Conservation (phyloP, 2,797 vertebrate genomes). For the Sciaenops ocellatus region DNA sequence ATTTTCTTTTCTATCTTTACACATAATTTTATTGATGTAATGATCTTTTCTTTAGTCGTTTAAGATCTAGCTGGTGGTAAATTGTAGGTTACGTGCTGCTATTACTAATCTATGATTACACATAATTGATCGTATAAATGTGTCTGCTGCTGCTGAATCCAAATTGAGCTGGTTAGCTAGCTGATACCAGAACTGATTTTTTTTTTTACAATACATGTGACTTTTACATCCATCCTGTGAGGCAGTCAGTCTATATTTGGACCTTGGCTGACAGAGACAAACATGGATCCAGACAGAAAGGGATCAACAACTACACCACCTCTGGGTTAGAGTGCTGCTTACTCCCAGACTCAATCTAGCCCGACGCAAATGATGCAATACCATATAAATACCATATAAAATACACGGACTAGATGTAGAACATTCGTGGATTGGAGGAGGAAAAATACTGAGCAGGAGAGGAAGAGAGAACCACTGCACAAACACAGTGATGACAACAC, state of each 20-base stretch:
- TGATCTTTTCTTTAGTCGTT: background rate
- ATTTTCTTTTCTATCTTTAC: background rate
- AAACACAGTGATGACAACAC: constrained; percentile 81
- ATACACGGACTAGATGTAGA: constrained; percentile 45
- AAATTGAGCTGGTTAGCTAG: constrained; percentile 17
- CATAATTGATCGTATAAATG: background rate
- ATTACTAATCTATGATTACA: constrained; percentile 13
- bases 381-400: constrained; percentile 35
- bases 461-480: constrained; percentile 78
- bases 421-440: constrained; percentile 50
- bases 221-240: constrained; percentile 29
- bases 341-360: constrained; percentile 10
- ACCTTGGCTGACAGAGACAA: constrained; percentile 41
- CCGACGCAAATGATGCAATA: constrained; percentile 13
- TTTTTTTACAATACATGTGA: background rate
- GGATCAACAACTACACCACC: constrained; percentile 30
- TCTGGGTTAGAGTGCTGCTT: constrained; percentile 5
- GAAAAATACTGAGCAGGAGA: constrained; percentile 56
- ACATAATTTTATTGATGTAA: background rate
- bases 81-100: constrained; percentile 3
- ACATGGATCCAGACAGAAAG: constrained; percentile 43
- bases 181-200: background rate
- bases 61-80: background rate
- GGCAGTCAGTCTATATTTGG: constrained; percentile 19
- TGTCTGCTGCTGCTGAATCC: background rate